Evolutionary conservation across 1,140 invertebrate genomes (phyloP).

Genomic region (Leucophenga varia): DNA sequence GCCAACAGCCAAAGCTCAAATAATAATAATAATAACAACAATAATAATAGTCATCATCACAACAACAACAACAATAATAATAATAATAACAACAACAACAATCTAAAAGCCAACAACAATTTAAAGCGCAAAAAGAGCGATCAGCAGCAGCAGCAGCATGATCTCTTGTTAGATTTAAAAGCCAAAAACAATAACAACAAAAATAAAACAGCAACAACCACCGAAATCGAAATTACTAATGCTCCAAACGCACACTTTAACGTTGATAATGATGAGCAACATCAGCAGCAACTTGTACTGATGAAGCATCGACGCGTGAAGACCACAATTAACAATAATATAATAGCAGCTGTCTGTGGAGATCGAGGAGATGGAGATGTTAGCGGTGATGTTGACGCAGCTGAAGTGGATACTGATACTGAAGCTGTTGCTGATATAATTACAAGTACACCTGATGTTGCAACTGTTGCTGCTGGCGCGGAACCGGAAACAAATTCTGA

Average conservation of each 20-base stretch:
- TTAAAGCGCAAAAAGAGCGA: conserved; percentile 29
- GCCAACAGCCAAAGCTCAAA: conserved; percentile 28
- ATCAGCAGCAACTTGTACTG: not conserved
- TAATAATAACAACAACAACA: conserved; percentile 24
- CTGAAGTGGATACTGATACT: conserved; percentile 13
- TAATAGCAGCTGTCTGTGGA: conserved; percentile 9
- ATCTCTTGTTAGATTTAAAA: not conserved
- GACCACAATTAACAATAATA: conserved; percentile 40
- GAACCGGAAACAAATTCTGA: too few relatives aligned
- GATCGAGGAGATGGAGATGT: conserved; percentile 5
- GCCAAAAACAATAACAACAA: too few relatives aligned
- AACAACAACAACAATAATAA: conserved; percentile 26
- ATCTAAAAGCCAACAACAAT: conserved; percentile 35
- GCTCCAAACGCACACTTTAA: too few relatives aligned
- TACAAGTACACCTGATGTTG: conserved; percentile 39
- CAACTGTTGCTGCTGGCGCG: conserved; percentile 22
- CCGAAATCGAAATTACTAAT: too few relatives aligned
- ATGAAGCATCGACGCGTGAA: conserved; percentile 31
- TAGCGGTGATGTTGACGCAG: conserved; percentile 5
- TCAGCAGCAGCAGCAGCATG: conserved; percentile 2
- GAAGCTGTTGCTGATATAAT: conserved; percentile 7
- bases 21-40: conserved; percentile 23
- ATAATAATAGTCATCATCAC: conserved; percentile 18
- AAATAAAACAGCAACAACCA: too few relatives aligned
- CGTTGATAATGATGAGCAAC: too few relatives aligned